A percentile compares a stretch with the other conserved stretches of the same genome.
Conservation (phyloP, 2,797 vertebrate species). For the Eospalax fontanierii region DNA sequence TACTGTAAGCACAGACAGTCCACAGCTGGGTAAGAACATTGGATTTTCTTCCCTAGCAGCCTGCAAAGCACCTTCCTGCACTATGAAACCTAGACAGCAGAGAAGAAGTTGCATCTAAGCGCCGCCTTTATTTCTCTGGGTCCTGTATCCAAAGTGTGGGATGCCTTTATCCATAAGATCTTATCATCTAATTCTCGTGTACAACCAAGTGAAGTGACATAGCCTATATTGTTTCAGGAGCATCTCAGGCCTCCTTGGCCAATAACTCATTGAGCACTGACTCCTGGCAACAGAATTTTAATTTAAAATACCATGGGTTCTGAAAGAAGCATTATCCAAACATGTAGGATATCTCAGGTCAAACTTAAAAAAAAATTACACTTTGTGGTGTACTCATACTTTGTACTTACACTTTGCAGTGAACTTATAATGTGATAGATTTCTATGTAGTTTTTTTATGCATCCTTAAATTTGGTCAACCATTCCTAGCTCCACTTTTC, state of each 20-base stretch:
- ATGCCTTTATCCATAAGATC: not conserved
- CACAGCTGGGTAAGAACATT: not conserved
- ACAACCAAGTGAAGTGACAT: not conserved
- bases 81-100: not conserved
- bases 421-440: not conserved
- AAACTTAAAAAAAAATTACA: too few species aligned
- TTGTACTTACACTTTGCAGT: not conserved
- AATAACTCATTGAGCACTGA: not conserved
- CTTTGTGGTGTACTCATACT: not conserved
- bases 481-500: not conserved
- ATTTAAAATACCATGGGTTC: not conserved
- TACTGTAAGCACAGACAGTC: not conserved
- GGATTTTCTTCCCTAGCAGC: not conserved
- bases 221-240: not conserved
- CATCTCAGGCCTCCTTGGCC: too few species aligned
- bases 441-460: not conserved
- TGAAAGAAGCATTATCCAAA: not conserved
- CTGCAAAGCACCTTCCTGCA: not conserved
- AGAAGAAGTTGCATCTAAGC: too few species aligned
- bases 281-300: not conserved
- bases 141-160: not conserved
- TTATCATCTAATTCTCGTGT: not conserved
- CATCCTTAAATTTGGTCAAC: not conserved
- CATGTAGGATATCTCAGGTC: too few species aligned
- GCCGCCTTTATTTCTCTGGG: not conserved